Evolutionary conservation across 1,140 invertebrate genomes (phyloP).

Genomic region (Rhopalosiphum padi): DNA sequence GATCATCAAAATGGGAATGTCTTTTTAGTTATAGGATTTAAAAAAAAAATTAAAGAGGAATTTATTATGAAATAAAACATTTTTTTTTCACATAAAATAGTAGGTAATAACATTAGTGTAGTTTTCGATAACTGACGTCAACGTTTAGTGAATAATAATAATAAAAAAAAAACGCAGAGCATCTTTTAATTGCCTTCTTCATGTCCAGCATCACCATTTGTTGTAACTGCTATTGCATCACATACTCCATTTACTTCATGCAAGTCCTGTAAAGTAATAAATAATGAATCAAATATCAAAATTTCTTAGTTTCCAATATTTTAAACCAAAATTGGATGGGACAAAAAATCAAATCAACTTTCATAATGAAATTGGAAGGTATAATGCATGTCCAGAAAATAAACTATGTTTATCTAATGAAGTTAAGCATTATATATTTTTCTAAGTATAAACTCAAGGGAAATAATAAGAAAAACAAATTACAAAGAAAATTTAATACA

Average conservation of each 20-base stretch:
- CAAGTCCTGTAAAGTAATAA: background rate
- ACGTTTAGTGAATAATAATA: conserved; percentile 28
- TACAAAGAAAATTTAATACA: background rate
- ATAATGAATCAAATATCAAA: background rate
- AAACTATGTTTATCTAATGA: background rate
- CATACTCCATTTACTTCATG: conserved; percentile 15
- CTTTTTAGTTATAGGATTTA: conserved; percentile 17
- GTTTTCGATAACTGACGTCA: conserved; percentile 50
- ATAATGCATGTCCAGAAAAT: background rate
- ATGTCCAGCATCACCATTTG: conserved; percentile 27
- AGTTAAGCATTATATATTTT: background rate
- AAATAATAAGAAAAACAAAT: background rate
- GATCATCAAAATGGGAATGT: conserved; percentile 38
- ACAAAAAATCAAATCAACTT: background rate
- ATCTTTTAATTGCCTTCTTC: background rate
- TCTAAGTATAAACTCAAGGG: background rate
- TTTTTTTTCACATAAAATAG: conserved; percentile 48
- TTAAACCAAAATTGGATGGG: background rate
- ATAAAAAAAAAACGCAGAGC: background rate
- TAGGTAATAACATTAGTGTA: conserved; percentile 53
- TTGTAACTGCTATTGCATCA: conserved; percentile 51
- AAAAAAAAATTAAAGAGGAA: conserved; percentile 12
- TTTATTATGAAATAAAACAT: conserved; percentile 48
- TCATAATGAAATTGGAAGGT: background rate
- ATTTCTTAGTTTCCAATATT: background rate